Conservation (phyloP, 1,140 invertebrate genomes). For the Pogonus chalceus region DNA sequence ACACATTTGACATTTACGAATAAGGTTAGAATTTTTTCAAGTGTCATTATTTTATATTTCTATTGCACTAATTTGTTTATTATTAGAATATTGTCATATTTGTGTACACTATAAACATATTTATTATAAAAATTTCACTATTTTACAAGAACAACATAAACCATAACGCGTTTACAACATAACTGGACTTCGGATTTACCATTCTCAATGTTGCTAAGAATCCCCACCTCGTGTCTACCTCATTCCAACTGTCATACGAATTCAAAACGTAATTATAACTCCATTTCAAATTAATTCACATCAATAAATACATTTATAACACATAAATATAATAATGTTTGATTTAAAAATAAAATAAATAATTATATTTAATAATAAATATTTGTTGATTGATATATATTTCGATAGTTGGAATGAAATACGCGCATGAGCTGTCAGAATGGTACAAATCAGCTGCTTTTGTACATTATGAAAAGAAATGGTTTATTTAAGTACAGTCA, state of each 20-base stretch:
- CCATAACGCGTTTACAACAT: not conserved
- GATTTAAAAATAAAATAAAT: no score
- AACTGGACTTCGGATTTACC: not conserved
- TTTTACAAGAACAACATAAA: not conserved
- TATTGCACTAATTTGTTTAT: no score
- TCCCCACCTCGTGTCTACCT: not conserved
- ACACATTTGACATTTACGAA: conserved; percentile 2
- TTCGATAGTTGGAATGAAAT: not conserved
- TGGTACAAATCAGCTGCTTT: not conserved
- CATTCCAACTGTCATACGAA: not conserved
- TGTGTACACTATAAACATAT: not conserved
- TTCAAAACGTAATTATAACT: no score
- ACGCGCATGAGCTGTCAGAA: not conserved
- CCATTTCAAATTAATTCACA: no score
- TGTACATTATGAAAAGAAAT: not conserved
- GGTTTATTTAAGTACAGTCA: not conserved
- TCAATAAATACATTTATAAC: no score
- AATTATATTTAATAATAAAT: no score
- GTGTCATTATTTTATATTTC: not conserved
- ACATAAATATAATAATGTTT: no score
- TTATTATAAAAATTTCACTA: not conserved
- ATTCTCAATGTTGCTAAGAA: not conserved
- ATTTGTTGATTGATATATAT: no score
- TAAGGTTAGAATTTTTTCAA: not conserved
- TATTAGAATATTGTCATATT: not conserved